phyloP scores from a whole-genome alignment of 2,888 invertebrate species.

The Cecidostiba fungosa region DNA sequence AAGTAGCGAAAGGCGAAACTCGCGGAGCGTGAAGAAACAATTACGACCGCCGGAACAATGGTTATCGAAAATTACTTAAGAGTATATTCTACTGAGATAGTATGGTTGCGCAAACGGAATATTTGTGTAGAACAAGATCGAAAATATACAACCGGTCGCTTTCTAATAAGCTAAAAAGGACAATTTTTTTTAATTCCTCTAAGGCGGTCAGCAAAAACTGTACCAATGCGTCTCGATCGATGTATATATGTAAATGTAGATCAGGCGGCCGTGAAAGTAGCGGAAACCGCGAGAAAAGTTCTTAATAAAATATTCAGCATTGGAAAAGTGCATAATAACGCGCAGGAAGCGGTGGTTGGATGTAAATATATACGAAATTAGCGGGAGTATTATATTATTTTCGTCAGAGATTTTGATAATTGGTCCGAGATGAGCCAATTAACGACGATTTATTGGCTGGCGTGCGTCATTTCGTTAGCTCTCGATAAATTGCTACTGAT shows the following conservation, averaged over 20 bases:
- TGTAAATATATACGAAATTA: not conserved
- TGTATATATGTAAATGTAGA: not conserved
- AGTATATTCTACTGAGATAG: not conserved
- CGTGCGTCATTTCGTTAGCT: not conserved
- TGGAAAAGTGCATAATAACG: not conserved
- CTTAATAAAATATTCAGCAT: not conserved
- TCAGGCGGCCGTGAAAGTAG: not conserved
- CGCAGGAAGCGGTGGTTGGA: not conserved
- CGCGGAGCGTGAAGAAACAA: not conserved
- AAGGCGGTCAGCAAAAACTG: not conserved
- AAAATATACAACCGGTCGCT: not conserved
- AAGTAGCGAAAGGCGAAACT: not conserved
- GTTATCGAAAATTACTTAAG: not conserved
- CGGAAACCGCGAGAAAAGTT: not conserved
- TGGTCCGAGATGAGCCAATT: not conserved
- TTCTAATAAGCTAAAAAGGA: not conserved
- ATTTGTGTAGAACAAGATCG: not conserved
- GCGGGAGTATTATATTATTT: not conserved
- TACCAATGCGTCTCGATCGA: not conserved
- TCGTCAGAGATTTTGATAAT: not conserved
- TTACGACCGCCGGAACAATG: not conserved
- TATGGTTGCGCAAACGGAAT: not conserved
- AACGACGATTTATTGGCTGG: conserved; percentile 14
- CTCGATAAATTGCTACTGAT: not conserved
- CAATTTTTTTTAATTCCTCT: not conserved